Base-by-base conservation (phyloP, 2,113 vertebrate genomes). In the Ciconia maguari region DNA sequence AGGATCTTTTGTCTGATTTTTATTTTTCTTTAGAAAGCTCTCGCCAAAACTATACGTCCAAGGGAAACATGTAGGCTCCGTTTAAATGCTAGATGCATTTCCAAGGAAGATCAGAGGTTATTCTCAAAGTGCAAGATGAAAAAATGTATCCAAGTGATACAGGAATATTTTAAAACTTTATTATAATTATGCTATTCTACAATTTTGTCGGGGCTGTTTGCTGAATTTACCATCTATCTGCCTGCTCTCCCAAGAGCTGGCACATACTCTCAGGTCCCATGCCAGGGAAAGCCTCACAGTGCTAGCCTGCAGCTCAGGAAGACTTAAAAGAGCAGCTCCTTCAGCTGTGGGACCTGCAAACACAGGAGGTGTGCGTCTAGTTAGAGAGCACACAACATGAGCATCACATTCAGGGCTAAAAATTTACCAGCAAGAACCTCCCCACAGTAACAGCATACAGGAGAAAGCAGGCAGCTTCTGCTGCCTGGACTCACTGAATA, bases 11-110 rank as follows among this genome's bases (percentile, higher is more conserved):
- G 20, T 77, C 36, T 69, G 74, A 91, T 92, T 92, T 91, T 83
- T 85, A 52, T 65, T 93, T 90, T 96, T 72, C 74, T 93, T 85
- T 85, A 69, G 36, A 90, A 95, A 88, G 70, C 10, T 64, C 20
- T 80, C 93, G 36, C 38, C 25, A 85, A 92, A 89, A 87, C 65
- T 72, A 6, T 64, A 72, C 42, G 49, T 91, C 94, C 69, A 87
- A 90, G 27, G 54, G 77, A 92, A 90, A 87, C 16, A 34, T 1
- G 34, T 7, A 69, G 83, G 38, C 66, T 61, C 30, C 41, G 82
- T 75, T 96, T 87, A 93, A 87, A 95, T 68, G 80, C 65, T 61
- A 55, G 24, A 42, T 65, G 21, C 34, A 61, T 84, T 95, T 89
- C 36, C 13, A 76, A 1, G 6, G 42, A 87, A 87, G 70, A 94